Evolutionary conservation across 2,113 vertebrate species (phyloP).

Genomic region (Chaenogobius annularis): DNA sequence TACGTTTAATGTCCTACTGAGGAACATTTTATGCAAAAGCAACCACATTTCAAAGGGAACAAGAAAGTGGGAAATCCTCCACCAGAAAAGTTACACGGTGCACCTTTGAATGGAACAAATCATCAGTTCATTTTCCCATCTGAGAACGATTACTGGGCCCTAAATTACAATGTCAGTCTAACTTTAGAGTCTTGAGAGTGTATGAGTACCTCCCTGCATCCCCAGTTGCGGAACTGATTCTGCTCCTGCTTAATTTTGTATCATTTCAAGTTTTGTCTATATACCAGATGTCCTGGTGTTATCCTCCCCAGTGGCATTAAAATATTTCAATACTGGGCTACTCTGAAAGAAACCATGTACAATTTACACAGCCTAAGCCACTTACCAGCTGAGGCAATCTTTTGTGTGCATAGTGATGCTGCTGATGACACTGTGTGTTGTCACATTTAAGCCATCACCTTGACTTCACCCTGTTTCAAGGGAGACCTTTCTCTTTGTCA

Average conservation of each 20-base stretch:
- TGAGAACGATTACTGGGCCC: background rate
- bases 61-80: background rate
- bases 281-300: background rate
- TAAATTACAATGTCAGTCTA: no score
- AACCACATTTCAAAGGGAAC: background rate
- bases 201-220: background rate
- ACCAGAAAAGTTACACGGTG: background rate
- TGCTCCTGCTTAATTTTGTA: no score
- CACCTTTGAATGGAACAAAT: constrained; percentile 13
- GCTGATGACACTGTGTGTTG: background rate
- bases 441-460: background rate
- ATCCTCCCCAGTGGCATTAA: background rate
- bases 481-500: background rate
- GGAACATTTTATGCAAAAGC: background rate
- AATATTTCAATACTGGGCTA: background rate
- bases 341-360: no score
- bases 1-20: no score
- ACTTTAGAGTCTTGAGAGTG: background rate
- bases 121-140: constrained; percentile 17
- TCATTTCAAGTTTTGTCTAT: background rate
- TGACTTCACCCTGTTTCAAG: background rate
- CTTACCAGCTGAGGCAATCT: background rate
- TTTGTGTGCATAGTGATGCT: background rate
- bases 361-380: background rate
- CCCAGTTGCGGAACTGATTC: background rate